Evolutionary conservation across 2,888 invertebrate genomes (phyloP).

Genomic region (Caenorhabditis sp.): DNA sequence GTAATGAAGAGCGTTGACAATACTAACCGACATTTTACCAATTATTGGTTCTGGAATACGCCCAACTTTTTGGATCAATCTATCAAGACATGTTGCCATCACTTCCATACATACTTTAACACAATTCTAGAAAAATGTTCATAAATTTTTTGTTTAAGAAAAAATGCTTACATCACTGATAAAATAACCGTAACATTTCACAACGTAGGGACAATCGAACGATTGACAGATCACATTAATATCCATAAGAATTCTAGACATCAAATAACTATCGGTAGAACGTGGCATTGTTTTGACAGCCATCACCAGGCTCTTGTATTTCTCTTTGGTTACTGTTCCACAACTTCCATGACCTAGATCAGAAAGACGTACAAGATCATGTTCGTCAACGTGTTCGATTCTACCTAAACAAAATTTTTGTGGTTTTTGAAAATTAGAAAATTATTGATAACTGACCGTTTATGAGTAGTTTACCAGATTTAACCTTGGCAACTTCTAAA

Average conservation of each 20-base stretch:
- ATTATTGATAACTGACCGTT: slow-evolving; percentile 1
- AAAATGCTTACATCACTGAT: slow-evolving; percentile 83
- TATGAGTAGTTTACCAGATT: slow-evolving; percentile 12
- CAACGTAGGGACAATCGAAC: slow-evolving; percentile 94
- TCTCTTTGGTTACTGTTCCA: slow-evolving; percentile 96
- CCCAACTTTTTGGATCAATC: slow-evolving; percentile 79
- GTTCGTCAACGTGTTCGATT: slow-evolving; percentile 12
- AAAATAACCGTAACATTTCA: slow-evolving; percentile 95
- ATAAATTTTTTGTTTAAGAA: no score
- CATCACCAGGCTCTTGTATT: slow-evolving; percentile 60
- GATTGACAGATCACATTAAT: slow-evolving; percentile 96
- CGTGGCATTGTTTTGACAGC: slow-evolving; percentile 81
- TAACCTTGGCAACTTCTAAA: slow-evolving; percentile 8
- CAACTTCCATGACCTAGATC: slow-evolving; percentile 79
- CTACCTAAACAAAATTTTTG: slow-evolving; percentile 1
- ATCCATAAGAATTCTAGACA: slow-evolving; percentile 97
- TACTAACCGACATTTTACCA: slow-evolving; percentile 96
- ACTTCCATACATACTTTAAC: slow-evolving; percentile 99
- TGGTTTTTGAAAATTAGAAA: no score
- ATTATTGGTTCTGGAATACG: slow-evolving; percentile 95
- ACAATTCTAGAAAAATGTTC: slow-evolving; percentile 75
- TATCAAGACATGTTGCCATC: slow-evolving; percentile 98
- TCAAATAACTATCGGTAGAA: slow-evolving; percentile 94
- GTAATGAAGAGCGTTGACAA: slow-evolving; percentile 93
- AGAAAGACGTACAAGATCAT: slow-evolving; percentile 70